Conservation (phyloP, 2,797 vertebrate genomes). For the Cygnus olor region DNA sequence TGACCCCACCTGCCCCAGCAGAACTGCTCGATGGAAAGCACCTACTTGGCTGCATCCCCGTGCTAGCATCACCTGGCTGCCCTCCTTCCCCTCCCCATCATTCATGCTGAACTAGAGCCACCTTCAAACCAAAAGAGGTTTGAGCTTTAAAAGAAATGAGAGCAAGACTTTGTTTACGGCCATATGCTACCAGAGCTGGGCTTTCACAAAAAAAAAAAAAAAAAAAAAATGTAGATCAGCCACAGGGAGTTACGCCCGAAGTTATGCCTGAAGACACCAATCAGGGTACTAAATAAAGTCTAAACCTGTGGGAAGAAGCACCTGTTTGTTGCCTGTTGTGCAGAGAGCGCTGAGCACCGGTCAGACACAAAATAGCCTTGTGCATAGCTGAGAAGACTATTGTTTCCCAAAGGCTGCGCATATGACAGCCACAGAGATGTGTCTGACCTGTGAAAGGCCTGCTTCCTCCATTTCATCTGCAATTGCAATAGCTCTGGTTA, state of each 20-base stretch:
- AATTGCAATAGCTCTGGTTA: not conserved
- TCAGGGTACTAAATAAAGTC: not conserved
- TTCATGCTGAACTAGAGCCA: not conserved
- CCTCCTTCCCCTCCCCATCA: not conserved
- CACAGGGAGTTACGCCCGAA: rapidly evolving
- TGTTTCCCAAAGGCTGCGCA: not conserved
- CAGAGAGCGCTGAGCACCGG: not conserved
- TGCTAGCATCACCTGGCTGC: not conserved
- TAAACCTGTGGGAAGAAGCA: not conserved
- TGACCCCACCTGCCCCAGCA: not conserved
- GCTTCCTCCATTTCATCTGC: not conserved
- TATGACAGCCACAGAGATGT: not conserved
- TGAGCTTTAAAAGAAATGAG: not conserved
- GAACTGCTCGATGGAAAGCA: not conserved
- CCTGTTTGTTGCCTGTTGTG: not conserved
- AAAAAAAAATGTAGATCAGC: rapidly evolving
- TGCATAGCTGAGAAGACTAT: not conserved
- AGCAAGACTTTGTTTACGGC: not conserved
- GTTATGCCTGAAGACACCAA: not conserved
- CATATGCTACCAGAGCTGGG: not conserved
- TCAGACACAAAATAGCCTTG: not conserved
- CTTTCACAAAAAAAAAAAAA: not conserved
- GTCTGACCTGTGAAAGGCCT: not conserved
- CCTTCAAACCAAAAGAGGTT: not conserved
- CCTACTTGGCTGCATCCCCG: not conserved